Base-by-base conservation (phyloP, 2,888 invertebrate species). In the Tachystola acroxantha region DNA sequence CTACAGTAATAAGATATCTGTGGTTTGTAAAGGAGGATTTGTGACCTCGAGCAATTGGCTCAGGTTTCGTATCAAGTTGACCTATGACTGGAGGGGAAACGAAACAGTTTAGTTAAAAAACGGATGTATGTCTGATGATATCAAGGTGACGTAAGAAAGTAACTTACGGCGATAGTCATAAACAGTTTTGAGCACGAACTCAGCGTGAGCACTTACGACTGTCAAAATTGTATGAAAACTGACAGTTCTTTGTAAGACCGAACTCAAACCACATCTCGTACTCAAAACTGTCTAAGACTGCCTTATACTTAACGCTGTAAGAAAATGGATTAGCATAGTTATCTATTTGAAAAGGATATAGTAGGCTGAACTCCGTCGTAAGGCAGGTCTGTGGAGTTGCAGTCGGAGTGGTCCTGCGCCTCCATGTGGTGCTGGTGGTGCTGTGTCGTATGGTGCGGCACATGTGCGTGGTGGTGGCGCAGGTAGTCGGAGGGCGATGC, bases 361-460 rank as follows among this genome's bases (percentile, higher is more conserved):
- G 96, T 95, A 92, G 96, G 95, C 89, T 95, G 94, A 88, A 95
- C 91, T 80, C 95, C 95, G 82, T 96, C 96, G 90, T 95, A 96
- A 69, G 92, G 92, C 86, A 95, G 93, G 84, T 96, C 96, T 46
- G 93, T 95, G 64, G 95, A 94, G 89, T 95, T 96, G 90, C 96
- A 95, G 88, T 96, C 96, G 54, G 95, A 95, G 76, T 93, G 93
- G 79, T 96, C 96, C 67, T 93, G 93, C 72, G 92, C 90, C 88
- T 95, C 95, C 91, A 94, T 92, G 91, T 81, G 92, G 90, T 89
- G 94, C 89, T 91, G 93, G 90, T 68, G 91, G 88, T 64, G 90
- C 35, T 79, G 93, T 64, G 91, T 91, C 77, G 93, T 93, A 81
- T 91, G 91, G 91, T 82, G 93, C 91, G 89, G 95, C 91, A 91